Evolutionary conservation across 1,140 invertebrate species (phyloP).

Genomic region (Diprion similis): DNA sequence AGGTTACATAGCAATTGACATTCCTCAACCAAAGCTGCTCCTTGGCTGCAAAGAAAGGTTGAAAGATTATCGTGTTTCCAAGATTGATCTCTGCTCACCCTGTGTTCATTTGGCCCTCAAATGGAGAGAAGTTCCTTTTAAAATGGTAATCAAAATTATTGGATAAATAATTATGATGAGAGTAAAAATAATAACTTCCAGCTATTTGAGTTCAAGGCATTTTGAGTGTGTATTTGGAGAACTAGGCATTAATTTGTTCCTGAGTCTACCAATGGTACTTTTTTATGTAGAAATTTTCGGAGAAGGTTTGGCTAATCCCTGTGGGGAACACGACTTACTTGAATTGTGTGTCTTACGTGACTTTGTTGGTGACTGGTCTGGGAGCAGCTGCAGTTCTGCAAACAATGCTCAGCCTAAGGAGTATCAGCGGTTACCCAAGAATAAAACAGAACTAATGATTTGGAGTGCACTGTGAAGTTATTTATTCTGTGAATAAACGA

Average conservation of each 20-base stretch:
- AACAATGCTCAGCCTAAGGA: not conserved
- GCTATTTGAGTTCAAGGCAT: no score
- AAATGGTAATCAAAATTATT: constrained; percentile 38
- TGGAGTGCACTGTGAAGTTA: no score
- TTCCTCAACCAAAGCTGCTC: constrained; percentile 44
- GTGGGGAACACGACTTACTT: constrained; percentile 40
- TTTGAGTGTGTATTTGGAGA: not conserved
- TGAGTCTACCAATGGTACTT: constrained; percentile 12
- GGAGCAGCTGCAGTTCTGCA: constrained; percentile 34
- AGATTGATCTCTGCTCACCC: constrained; percentile 44
- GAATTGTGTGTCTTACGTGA: constrained; percentile 32
- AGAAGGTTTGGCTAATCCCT: constrained; percentile 46
- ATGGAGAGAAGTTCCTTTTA: constrained; percentile 49
- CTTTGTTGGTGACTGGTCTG: constrained; percentile 34
- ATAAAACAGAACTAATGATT: no score
- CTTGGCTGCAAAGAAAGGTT: constrained; percentile 49
- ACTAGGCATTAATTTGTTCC: constrained; percentile 19
- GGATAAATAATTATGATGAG: not conserved
- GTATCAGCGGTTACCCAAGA: no score
- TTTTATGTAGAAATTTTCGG: constrained; percentile 38
- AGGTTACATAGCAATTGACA: constrained; percentile 36
- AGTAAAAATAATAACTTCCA: not conserved
- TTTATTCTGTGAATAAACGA: no score
- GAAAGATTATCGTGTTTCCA: constrained; percentile 43
- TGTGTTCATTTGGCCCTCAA: constrained; percentile 41